Evolutionary conservation across 2,113 vertebrate species (phyloP), one percentile per base, ranked within the genome.

Genomic region (Pollachius pollachius): DNA sequence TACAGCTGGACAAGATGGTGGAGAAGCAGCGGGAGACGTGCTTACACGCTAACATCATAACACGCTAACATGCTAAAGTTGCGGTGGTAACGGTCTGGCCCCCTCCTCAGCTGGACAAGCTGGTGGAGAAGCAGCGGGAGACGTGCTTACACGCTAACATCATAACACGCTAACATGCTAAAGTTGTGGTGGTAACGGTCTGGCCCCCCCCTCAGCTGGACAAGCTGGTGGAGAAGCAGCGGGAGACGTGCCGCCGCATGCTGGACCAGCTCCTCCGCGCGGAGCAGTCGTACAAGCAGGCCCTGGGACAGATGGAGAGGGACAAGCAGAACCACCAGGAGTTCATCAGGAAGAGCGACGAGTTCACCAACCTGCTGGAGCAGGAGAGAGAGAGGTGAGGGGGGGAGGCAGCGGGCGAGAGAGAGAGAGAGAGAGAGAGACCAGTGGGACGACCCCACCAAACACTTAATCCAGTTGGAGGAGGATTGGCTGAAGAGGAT

Each of bases 331-430:
- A 96, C 87, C 96, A 98, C 71, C 92, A 89, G 15, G 95, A 97
- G 81, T 98, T 96, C 64, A 94, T 95, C 93, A 93, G 94, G 84
- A 98, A 95, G 91, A 97, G 93, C 0, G 93, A 97, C 27, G 95
- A 97, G 85, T 98, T 97, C 88, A 98, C 94, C 83, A 92, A 92
- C 85, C 89, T 98, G 85, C 88, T 99, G 89, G 95, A 98, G 90
- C 94, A 97, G 85, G 97, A 99, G 87, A 87, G 95, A 17, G 94
- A 97, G 91, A 95, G 97, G 97, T 99, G 92, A 92, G 94, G 83
- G 54, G 12, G 41, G 41, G 1, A 1, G 41, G 7, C 6, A 7
- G 41, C n/a, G n/a, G n/a, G n/a, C n/a, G 37, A 41, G 21, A 1
- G 21, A 23, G 21, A 23, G 21, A 23, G 21, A 23, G 21, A 23